Evolutionary conservation across 2,113 vertebrate genomes (phyloP).

Genomic region (Prionailurus bengalensis): DNA sequence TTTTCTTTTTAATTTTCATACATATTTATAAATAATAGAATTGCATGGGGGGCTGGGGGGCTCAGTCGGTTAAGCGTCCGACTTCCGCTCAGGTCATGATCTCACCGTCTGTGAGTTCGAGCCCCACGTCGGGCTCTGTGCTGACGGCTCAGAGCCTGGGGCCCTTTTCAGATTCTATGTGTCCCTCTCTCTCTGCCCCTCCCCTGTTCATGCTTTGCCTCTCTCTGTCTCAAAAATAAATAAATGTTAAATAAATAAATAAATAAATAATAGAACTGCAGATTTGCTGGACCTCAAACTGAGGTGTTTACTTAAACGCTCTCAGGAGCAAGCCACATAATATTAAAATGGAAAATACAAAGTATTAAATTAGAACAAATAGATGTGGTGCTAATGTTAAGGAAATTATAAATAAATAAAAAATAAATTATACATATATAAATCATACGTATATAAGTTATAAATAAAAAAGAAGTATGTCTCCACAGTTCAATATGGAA

Average conservation of each 20-base stretch:
- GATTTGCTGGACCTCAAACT: not conserved
- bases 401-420: not conserved
- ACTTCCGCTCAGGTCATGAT: no score
- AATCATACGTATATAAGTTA: not conserved
- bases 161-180: no score
- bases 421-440: not conserved
- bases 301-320: not conserved
- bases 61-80: no score
- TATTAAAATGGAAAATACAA: conserved; percentile 11
- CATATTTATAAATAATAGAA: not conserved
- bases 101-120: no score
- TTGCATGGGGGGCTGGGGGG: not conserved
- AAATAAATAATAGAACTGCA: not conserved
- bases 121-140: no score
- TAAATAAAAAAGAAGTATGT: not conserved
- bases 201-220: no score
- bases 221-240: no score
- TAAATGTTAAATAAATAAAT: no score
- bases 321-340: not conserved
- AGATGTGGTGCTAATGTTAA: not conserved
- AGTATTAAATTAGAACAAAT: not conserved
- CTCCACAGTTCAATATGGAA: not conserved
- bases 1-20: not conserved
- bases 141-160: no score
- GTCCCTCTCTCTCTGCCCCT: no score